Conservation (phyloP, 2,113 vertebrate genomes). For the Copsychus sechellarum region DNA sequence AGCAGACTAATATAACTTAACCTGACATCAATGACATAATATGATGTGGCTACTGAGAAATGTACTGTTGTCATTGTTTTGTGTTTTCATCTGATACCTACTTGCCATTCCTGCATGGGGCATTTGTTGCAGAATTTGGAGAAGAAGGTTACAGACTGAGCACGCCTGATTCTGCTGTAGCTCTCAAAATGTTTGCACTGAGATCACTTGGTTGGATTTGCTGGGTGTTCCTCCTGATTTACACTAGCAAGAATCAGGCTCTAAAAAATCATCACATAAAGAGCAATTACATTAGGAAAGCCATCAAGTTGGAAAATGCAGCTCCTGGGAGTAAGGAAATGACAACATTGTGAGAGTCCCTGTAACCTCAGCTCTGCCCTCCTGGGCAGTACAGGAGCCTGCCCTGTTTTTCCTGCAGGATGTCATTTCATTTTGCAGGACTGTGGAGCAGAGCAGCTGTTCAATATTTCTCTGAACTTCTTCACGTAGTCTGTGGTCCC, state of each 20-base stretch:
- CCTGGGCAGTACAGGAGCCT: slow-evolving; percentile 23
- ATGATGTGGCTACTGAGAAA: slow-evolving; percentile 63
- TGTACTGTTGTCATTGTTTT: slow-evolving; percentile 48
- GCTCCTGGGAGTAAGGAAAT: slow-evolving; percentile 40
- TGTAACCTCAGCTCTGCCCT: slow-evolving; percentile 52
- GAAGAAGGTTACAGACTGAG: background rate
- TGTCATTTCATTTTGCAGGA: slow-evolving; percentile 44
- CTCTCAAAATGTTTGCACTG: background rate
- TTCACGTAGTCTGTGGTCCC: slow-evolving; percentile 13
- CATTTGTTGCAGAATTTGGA: background rate
- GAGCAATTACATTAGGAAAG: slow-evolving; percentile 44
- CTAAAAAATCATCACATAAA: slow-evolving; percentile 21
- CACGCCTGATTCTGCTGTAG: background rate
- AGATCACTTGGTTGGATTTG: background rate
- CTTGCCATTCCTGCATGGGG: background rate
- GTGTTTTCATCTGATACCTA: slow-evolving; percentile 15
- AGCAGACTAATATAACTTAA: slow-evolving; percentile 59
- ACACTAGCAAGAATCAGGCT: background rate
- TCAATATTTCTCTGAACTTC: slow-evolving; percentile 49
- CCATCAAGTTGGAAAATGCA: slow-evolving; percentile 37
- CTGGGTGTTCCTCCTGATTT: background rate
- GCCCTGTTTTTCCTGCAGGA: slow-evolving; percentile 38
- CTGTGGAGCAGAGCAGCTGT: slow-evolving; percentile 39
- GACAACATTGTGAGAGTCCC: background rate
- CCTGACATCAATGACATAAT: slow-evolving; percentile 59